Base-by-base conservation (phyloP, 2,797 vertebrate genomes). In the Anguilla anguilla region DNA sequence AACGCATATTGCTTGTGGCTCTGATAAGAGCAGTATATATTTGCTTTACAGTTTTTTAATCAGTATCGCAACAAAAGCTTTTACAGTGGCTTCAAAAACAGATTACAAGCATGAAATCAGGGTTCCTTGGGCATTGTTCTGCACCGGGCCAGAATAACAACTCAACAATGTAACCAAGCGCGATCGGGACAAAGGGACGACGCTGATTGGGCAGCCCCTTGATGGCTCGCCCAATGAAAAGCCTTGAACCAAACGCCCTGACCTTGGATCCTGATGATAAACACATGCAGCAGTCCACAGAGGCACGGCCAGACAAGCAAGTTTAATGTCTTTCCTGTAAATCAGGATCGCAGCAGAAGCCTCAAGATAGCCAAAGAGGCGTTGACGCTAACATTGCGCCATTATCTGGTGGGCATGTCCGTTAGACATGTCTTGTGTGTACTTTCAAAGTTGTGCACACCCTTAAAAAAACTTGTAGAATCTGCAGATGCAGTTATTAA, bases 201-300 rank as follows among this genome's bases (percentile, higher is more conserved):
- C 57, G 86, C 84, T 89, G 88, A 93, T 86, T 92, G 79, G 88
- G 86, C 19, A 13, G 83, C 85, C 83, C 69, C 35, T 79, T 7
- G 64, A 57, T 51, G 31, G 77, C 86, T 53, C 17, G 69, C 84
- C 89, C 87, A 91, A 81, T 87, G 69, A 85, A 87, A 86, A 31
- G 87, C 25, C 61, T 85, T 85, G 17, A 87, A 64, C 61, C 6
- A 25, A 83, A 59, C n/a, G n/a, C 39, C 5, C 13, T 81, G 49
- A 28, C 86, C 82, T 85, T 81, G 31, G 86, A 87, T 49, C 79
- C 81, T 90, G 43, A 90, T 92, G 89, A 88, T 87, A 91, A 89
- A 89, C 89, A 88, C 61, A 91, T 85, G 89, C 86, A 86, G 72
- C 19, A 64, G 49, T 53, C 53, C 69, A 53, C 85, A 85, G 67